These are phyloP conservation scores for Monopis laevigella DNA, from an alignment of 2,888 invertebrate species.

Conservation along the genomic window DNA sequence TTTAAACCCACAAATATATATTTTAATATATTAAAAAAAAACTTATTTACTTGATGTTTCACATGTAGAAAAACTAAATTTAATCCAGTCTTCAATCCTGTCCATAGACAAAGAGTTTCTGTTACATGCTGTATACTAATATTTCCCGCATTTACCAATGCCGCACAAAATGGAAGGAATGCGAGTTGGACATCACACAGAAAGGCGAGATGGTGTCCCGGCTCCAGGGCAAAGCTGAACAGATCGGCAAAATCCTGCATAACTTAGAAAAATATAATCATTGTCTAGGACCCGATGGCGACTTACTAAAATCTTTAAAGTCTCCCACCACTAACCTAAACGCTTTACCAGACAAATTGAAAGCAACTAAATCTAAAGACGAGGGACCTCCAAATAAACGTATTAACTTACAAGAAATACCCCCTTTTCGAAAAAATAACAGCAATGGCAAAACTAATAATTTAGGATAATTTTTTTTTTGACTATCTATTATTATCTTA, in stretches of 20 bases:
- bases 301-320: slow-evolving; percentile 55
- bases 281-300: slow-evolving; percentile 71
- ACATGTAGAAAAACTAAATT: no score
- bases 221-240: slow-evolving; percentile 93
- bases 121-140: slow-evolving; percentile 38
- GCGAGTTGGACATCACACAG: slow-evolving; percentile 94
- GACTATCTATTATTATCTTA: no score
- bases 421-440: slow-evolving; percentile 49
- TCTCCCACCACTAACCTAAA: slow-evolving; percentile 53
- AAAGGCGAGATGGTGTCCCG: slow-evolving; percentile 96
- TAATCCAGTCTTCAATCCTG: no score
- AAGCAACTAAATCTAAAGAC: slow-evolving; percentile 56
- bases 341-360: slow-evolving; percentile 47
- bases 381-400: slow-evolving; percentile 67
- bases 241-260: slow-evolving; percentile 92
- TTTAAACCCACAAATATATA: no score
- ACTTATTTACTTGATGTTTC: no score
- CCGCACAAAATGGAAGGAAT: slow-evolving; percentile 74
- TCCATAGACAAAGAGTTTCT: no score
- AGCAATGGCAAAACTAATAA: slow-evolving; percentile 20
- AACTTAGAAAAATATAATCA: slow-evolving; percentile 90
- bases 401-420: slow-evolving; percentile 63
- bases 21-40: no score
- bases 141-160: slow-evolving; percentile 48
- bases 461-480: no score